Evolutionary conservation across 2,113 vertebrate genomes (phyloP).

Genomic region (Haemorhous mexicanus): DNA sequence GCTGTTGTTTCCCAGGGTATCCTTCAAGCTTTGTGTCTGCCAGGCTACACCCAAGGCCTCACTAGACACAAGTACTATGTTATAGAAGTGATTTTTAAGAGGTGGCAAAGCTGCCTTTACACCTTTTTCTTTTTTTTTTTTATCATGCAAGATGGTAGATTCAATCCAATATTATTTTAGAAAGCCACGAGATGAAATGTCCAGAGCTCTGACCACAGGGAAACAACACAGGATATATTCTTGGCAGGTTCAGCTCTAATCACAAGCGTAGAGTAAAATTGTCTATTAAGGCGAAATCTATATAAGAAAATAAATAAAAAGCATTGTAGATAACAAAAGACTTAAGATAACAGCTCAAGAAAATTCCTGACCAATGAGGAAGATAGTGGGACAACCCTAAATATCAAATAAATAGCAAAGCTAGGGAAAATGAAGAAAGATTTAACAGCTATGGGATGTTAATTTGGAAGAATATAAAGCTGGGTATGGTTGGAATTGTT

Average conservation of each 20-base stretch:
- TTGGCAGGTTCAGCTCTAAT: neutral
- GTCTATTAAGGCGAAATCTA: neutral
- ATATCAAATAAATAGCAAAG: neutral
- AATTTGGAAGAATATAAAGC: neutral
- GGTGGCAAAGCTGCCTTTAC: neutral
- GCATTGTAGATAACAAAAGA: neutral
- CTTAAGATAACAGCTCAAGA: neutral
- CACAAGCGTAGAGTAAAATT: neutral
- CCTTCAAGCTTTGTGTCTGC: neutral
- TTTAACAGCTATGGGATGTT: neutral
- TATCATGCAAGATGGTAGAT: neutral
- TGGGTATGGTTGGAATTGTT: neutral
- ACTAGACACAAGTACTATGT: neutral
- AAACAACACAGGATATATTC: neutral
- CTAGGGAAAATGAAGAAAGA: neutral
- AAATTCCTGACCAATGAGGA: rapidly evolving
- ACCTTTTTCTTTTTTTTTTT: neutral
- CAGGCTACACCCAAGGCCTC: neutral
- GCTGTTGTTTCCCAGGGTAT: neutral
- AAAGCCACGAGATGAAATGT: neutral
- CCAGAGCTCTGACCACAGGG: neutral
- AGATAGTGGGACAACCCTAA: neutral
- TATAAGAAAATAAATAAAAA: neutral
- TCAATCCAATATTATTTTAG: neutral
- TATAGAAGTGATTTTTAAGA: neutral